These are phyloP conservation scores for Arbacia lixula DNA, from an alignment of 53 echinoderm and acorn worm species.

Conservation along the genomic window DNA sequence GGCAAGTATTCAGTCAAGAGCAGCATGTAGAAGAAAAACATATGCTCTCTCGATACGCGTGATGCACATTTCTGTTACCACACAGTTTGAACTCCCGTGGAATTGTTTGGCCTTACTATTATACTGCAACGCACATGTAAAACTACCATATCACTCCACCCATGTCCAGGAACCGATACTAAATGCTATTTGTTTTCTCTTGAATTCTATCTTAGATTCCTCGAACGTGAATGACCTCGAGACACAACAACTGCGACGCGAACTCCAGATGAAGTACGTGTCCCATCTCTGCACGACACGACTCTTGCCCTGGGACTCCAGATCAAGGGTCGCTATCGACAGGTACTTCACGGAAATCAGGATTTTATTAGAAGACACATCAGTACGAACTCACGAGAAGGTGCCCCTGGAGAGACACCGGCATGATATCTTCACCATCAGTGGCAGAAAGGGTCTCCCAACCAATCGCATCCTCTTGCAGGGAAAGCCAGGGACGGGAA, in stretches of 20 bases:
- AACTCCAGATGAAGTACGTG: constrained; percentile 38
- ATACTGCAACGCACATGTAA: too few relatives aligned
- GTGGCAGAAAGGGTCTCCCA: constrained; percentile 7
- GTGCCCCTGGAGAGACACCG: constrained; percentile 11
- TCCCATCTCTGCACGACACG: constrained; percentile 14
- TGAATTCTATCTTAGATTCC: too few relatives aligned
- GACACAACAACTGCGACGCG: neutral
- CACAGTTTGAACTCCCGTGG: too few relatives aligned
- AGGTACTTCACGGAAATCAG: constrained; percentile 27
- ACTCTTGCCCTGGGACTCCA: constrained; percentile 35
- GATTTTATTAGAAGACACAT: constrained; percentile 22
- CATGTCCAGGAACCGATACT: too few relatives aligned
- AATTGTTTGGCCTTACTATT: too few relatives aligned
- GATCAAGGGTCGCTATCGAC: constrained; percentile 45
- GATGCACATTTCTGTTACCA: too few relatives aligned
- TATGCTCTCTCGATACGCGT: too few relatives aligned
- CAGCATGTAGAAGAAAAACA: too few relatives aligned
- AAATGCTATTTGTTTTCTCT: too few relatives aligned
- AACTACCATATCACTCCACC: too few relatives aligned
- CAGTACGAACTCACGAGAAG: neutral
- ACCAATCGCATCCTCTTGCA: constrained; percentile 53
- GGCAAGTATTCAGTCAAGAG: too few relatives aligned
- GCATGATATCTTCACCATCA: constrained; percentile 43
- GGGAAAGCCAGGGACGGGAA: constrained; percentile 64
- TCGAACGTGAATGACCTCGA: constrained; percentile 10